These are phyloP conservation scores for Mastomys natalensis DNA, from an alignment of 2,113 vertebrate species.

Conservation along the genomic window DNA sequence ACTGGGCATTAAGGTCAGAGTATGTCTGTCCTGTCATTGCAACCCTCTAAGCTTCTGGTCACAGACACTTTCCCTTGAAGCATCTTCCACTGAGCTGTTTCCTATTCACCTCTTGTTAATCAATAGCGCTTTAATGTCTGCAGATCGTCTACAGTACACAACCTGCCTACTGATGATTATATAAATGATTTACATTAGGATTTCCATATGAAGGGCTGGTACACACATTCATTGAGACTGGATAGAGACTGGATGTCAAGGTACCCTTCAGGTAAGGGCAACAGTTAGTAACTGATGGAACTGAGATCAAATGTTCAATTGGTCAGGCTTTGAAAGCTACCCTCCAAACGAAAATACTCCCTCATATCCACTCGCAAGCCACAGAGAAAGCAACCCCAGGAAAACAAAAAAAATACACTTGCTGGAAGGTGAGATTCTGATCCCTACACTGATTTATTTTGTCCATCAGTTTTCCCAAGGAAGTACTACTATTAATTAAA, in stretches of 20 bases:
- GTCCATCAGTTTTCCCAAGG: neutral
- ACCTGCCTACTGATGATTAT: neutral
- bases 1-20: neutral
- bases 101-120: neutral
- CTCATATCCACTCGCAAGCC: neutral
- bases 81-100: neutral
- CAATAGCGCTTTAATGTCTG: neutral
- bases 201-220: neutral
- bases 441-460: neutral
- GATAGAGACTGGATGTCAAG: neutral
- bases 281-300: constrained; percentile 1
- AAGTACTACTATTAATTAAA: constrained; percentile 33
- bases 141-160: neutral
- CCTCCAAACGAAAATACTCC: neutral
- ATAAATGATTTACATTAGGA: neutral
- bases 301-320: neutral
- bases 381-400: neutral
- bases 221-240: neutral
- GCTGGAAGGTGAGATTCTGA: neutral
- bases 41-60: neutral
- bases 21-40: neutral
- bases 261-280: neutral
- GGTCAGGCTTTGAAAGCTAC: neutral
- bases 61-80: neutral
- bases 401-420: neutral